Percentiles rank a stretch among this genome's conserved stretches.
phyloP scores from a whole-genome alignment of 2,797 vertebrate genomes.

The Catostomus latipinnis region DNA sequence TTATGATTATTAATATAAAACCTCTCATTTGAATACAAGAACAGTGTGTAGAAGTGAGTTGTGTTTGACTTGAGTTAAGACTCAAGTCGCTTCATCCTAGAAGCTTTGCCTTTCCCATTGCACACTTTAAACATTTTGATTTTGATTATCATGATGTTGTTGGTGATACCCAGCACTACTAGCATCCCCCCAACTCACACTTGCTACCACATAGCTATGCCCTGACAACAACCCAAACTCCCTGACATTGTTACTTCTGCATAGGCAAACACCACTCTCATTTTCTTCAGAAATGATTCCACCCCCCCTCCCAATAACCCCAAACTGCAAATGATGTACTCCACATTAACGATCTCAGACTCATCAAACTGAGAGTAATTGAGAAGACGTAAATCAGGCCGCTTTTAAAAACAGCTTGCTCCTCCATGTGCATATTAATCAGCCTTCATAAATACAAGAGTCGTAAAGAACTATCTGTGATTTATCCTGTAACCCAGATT shows the following conservation, averaged over 20 bases:
- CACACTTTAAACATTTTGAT: no score
- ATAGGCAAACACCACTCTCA: background rate
- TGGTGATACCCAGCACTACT: no score
- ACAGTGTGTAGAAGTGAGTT: no score
- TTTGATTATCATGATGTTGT: no score
- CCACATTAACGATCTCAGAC: slow-evolving; percentile 39
- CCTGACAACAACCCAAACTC: background rate
- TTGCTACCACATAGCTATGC: background rate
- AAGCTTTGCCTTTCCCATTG: no score
- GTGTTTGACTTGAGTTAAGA: no score
- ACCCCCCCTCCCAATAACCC: background rate
- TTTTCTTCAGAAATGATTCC: background rate
- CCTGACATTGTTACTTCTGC: background rate
- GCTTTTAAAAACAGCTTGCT: slow-evolving; percentile 34
- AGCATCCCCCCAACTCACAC: background rate
- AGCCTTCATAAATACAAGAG: slow-evolving; percentile 59
- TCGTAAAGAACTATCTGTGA: slow-evolving; percentile 53
- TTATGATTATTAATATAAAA: no score
- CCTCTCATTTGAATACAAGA: no score
- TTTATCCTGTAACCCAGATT: slow-evolving; percentile 61
- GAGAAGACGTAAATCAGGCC: slow-evolving; percentile 57
- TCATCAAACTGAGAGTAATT: slow-evolving; percentile 52
- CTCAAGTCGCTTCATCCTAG: no score
- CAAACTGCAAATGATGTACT: slow-evolving; percentile 32
- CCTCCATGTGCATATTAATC: slow-evolving; percentile 59